phyloP scores from a whole-genome alignment of 1,140 invertebrate genomes.

The Drosophila albomicans region DNA sequence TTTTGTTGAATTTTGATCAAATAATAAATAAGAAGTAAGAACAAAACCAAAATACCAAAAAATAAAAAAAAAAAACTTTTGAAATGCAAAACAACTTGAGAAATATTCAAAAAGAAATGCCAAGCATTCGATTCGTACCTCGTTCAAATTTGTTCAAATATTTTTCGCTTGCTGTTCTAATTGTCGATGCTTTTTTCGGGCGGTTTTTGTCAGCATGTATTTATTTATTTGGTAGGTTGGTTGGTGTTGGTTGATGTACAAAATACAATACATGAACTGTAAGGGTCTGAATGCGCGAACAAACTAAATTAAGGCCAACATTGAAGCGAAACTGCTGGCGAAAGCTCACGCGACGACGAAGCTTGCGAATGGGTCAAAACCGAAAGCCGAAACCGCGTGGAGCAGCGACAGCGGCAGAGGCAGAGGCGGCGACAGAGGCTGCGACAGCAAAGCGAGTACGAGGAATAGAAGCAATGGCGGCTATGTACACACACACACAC shows the following conservation, averaged over 20 bases:
- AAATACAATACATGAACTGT: constrained; percentile 45
- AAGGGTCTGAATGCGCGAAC: constrained; percentile 66
- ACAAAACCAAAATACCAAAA: background rate
- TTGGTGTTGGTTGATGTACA: background rate
- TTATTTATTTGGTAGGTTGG: constrained; percentile 1
- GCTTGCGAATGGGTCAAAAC: constrained; percentile 63
- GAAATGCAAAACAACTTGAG: no score
- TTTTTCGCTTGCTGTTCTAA: constrained; percentile 3
- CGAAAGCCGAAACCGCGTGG: constrained; percentile 44
- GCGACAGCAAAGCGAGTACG: constrained; percentile 6
- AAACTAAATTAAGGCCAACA: constrained; percentile 77
- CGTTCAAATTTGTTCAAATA: background rate
- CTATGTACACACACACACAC: constrained; percentile 10
- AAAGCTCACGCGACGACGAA: constrained; percentile 63
- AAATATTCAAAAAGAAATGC: background rate
- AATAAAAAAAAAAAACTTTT: no score
- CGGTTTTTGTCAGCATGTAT: background rate
- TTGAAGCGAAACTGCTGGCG: constrained; percentile 51
- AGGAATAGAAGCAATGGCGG: constrained; percentile 30
- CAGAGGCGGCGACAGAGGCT: background rate
- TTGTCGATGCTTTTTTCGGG: constrained; percentile 25
- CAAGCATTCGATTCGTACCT: constrained; percentile 8
- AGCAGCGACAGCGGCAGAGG: constrained; percentile 1
- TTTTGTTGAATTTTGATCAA: no score
- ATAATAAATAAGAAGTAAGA: no score